These are phyloP conservation scores for Melipona beecheii DNA, from an alignment of 2,888 invertebrate species.

Conservation along the genomic window DNA sequence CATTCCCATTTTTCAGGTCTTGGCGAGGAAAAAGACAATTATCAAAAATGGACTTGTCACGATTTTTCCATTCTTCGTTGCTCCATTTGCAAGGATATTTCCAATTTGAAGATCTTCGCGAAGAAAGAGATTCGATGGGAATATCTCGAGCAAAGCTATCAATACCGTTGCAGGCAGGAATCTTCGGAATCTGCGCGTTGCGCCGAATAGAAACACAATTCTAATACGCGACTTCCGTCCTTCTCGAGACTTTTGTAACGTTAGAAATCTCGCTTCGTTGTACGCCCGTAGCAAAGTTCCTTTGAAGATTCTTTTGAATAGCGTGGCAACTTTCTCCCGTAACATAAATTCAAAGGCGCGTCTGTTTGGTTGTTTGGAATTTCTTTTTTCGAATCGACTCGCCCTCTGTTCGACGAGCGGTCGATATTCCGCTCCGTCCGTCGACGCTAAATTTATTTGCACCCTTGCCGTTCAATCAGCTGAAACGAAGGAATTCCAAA, in stretches of 20 bases:
- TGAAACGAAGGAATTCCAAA: not conserved
- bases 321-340: slow-evolving; percentile 14
- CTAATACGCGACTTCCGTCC: not conserved
- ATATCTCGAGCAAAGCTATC: not conserved
- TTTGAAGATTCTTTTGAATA: slow-evolving; percentile 25
- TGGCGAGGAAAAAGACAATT: too few relatives aligned
- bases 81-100: not conserved
- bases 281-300: not conserved
- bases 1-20: too few relatives aligned
- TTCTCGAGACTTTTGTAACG: not conserved
- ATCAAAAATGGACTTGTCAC: too few relatives aligned
- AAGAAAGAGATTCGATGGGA: not conserved
- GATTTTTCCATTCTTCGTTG: too few relatives aligned
- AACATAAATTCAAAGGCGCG: slow-evolving; percentile 36
- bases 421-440: slow-evolving; percentile 24
- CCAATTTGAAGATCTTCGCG: not conserved
- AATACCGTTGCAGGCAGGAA: not conserved
- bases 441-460: slow-evolving; percentile 26
- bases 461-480: slow-evolving; percentile 16
- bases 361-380: slow-evolving; percentile 21
- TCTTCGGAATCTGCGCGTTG: not conserved
- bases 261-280: not conserved
- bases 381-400: slow-evolving; percentile 24
- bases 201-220: not conserved
- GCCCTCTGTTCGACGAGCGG: not conserved